Base-by-base conservation (phyloP, 2,888 invertebrate genomes). In the Diabrotica balteata region DNA sequence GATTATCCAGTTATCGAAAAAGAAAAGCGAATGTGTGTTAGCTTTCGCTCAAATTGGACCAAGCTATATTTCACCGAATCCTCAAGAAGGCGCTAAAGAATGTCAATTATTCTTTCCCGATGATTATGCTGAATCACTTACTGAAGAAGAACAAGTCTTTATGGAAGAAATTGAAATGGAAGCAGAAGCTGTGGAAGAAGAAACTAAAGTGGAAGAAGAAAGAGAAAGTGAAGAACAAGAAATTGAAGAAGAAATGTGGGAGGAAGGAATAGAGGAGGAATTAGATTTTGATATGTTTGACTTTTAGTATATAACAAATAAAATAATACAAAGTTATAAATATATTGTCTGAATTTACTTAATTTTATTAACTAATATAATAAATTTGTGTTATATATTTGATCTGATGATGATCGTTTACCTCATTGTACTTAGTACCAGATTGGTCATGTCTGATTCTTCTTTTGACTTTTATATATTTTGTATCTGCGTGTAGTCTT, bases 91-190 rank as follows among this genome's bases (percentile, higher is more conserved):
- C 0, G 85, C 85, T 17, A 84, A 84, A 60, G 91, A 93, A 76
- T 89, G 90, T 63, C 82, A 85, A 6, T 79, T 86, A 67, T 91
- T 92, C 85, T 93, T 94, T 82, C 91, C 92, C 0, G 86, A 88
- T 4, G 90, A 87, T 2, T 90, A 89, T 79, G 88, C 87, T 70
- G 87, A 85, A 66, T 85, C 84, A 0, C 86, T 87, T 46, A 84
- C 83, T 49, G 81, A 81, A 49, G 73, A 72, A 17, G 77, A 77
- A 45, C 76, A 71, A 50, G 85, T 79, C 81, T 22, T 59, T 10
- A 47, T 10, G 10, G 67, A 70, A 53, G 53, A 8, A 1, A 49
- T 47, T 7, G 67, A 66, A 10, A 22, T 47, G 1, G 69, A 67
- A 65, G 65, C 55, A 6, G 68, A 8, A 8, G 44, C 5, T 11